A percentile compares a stretch with the other conserved stretches of the same genome.
phyloP scores from a whole-genome alignment of 2,113 vertebrate species.

The Baryphthengus martii region DNA sequence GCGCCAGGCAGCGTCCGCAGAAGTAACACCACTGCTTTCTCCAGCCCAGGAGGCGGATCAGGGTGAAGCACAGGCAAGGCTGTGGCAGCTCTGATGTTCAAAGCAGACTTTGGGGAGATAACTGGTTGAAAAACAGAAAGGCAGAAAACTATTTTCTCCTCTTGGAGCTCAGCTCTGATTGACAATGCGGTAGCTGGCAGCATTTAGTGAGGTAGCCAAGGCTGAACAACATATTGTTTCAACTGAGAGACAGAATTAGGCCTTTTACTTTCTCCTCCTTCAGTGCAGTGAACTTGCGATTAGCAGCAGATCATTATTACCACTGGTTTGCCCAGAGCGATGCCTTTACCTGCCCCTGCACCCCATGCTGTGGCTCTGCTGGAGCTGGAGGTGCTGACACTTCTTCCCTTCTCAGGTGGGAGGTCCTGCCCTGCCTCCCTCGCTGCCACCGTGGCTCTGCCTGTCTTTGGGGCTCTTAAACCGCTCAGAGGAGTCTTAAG shows the following conservation, averaged over 20 bases:
- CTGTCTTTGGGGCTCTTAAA: neutral
- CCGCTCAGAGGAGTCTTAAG: neutral
- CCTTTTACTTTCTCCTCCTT: neutral
- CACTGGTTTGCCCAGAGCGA: neutral
- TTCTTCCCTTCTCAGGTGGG: neutral
- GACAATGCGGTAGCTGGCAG: accelerated
- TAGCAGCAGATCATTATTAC: neutral
- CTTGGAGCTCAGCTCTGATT: accelerated
- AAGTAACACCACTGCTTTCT: accelerated
- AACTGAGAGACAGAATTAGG: accelerated
- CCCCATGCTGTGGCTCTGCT: neutral
- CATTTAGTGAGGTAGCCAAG: neutral
- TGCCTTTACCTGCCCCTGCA: neutral
- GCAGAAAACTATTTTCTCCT: neutral
- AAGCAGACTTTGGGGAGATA: neutral
- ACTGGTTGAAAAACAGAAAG: neutral
- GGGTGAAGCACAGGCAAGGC: neutral
- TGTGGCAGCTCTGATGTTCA: neutral
- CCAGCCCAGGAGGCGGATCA: neutral
- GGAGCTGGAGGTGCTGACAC: neutral
- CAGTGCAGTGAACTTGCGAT: neutral
- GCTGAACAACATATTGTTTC: neutral
- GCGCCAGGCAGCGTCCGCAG: neutral
- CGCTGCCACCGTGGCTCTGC: accelerated
- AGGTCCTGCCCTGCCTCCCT: neutral